Base-by-base conservation (phyloP, 2,888 invertebrate species). In the Synergus laeviventris region DNA sequence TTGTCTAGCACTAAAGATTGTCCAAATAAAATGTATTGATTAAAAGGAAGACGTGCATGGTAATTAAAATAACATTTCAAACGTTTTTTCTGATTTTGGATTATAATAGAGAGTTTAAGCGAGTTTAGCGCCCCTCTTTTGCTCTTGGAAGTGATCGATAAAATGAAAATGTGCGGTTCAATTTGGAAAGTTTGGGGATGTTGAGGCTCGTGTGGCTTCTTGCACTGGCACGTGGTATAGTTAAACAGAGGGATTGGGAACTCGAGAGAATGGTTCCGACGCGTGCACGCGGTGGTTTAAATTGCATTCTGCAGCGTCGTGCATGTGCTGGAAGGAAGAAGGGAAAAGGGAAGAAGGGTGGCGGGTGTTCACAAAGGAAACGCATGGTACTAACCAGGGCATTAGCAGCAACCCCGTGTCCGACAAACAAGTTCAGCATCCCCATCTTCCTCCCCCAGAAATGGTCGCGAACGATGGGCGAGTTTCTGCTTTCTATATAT, bases 381-480 rank as follows among this genome's bases (percentile, higher is more conserved):
- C 81, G 78, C 81, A 78, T 79, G 85, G 88, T 87, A 89, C 89
- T 88, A 89, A 89, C 88, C 89, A 87, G 88, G 89, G 87, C 89
- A 89, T 89, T 89, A 89, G 86, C 86, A 85, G 85, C 85, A 85
- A 87, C 84, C 85, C 54, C 76, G 84, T 86, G 87, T 87, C 87
- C 86, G 86, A 88, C 87, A 86, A 88, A 88, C 88, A 87, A 88
- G 85, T 86, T 84, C 84, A 85, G 85, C 84, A 86, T 85, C 84
- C 86, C 80, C 76, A 18, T 54, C 80, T 78, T 79, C 78, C 76
- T 77, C 66, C 75, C 78, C 76, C 59, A 76, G 49, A 70, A 49
- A 49, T 36, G 74, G 77, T 79, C 73, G 64, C 79, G 79, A 79
- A 66, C 79, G 77, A 49, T 78, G 73, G 14, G 78, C 79, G 79